Base-by-base conservation (phyloP, 2,113 vertebrate genomes). In the Catharus bicknelli region DNA sequence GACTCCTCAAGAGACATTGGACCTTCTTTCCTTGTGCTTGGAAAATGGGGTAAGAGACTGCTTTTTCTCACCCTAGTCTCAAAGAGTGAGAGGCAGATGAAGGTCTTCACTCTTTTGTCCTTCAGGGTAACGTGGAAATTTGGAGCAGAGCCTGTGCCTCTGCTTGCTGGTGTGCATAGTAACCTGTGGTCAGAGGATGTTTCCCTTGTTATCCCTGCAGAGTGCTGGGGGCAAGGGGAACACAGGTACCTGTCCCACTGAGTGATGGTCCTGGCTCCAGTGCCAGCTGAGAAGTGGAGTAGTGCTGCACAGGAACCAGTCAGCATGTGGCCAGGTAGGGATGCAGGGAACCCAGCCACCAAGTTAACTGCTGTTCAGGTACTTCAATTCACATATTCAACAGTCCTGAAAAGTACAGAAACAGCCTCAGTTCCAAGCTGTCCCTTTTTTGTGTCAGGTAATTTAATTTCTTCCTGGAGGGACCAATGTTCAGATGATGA, bases 401-500 rank as follows among this genome's bases (percentile, higher is more conserved):
- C 85, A 81, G 91, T 81, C 93, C 81, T 94, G 75, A 86, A 88
- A 93, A 92, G 95, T 83, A 88, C 94, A 93, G 91, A 93, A 90
- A 76, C 43, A 40, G 75, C 75, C 75, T 91, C 84, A 91, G 91
- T 95, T 94, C 83, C 91, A 93, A 90, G 73, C 87, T 91, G 90
- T 91, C 93, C 77, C 88, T 96, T 95, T 95, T 95, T 83, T 95
- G 64, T 95, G 94, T 83, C 83, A 91, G 91, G 88, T 96, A 95
- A 96, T 96, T 96, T 95, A 95, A 94, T 96, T 96, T 96, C 91
- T 94, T 96, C 95, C 95, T 95, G 93, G 96, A 94, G 94, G 95
- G 94, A 96, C 93, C 88, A 82, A 72, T 0, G 91, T 96, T 96
- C 94, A 95, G 93, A 96, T 96, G 96, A 96, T 96, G 90, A 95